phyloP scores from a whole-genome alignment of 2,888 invertebrate species.

The Drosophila quasianomalipes region DNA sequence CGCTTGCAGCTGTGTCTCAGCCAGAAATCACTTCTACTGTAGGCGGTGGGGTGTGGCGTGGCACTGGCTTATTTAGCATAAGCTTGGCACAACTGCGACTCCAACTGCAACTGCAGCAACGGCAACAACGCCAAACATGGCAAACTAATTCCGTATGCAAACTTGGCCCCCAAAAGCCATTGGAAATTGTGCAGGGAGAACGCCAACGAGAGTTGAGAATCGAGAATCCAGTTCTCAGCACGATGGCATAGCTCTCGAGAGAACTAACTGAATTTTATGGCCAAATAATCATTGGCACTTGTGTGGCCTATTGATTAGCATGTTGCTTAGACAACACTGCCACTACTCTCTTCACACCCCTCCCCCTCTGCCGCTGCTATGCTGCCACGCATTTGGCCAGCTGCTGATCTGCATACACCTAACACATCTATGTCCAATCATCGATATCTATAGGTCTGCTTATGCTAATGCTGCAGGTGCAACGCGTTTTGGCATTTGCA shows the following conservation, averaged over 20 bases:
- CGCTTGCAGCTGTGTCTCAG: slow-evolving; percentile 54
- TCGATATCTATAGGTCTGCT: slow-evolving; percentile 48
- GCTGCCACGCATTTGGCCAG: neutral
- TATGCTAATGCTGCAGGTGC: slow-evolving; percentile 77
- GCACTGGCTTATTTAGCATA: slow-evolving; percentile 75
- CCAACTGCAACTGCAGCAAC: slow-evolving; percentile 41
- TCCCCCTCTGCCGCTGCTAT: neutral
- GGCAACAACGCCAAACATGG: slow-evolving; percentile 67
- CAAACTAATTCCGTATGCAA: slow-evolving; percentile 77
- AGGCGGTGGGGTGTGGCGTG: slow-evolving; percentile 56
- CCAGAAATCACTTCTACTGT: slow-evolving; percentile 52
- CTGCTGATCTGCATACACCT: neutral
- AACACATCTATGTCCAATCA: slow-evolving; percentile 23
- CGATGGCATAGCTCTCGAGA: slow-evolving; percentile 45
- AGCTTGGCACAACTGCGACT: slow-evolving; percentile 59
- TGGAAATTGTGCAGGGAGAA: slow-evolving; percentile 55
- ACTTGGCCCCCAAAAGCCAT: slow-evolving; percentile 73
- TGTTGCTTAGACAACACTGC: slow-evolving; percentile 43
- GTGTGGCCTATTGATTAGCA: slow-evolving; percentile 81
- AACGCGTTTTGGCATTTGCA: slow-evolving; percentile 77
- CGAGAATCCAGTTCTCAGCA: slow-evolving; percentile 21
- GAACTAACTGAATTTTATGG: slow-evolving; percentile 78
- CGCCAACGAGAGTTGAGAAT: slow-evolving; percentile 2
- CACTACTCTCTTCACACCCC: neutral
- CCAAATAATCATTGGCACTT: slow-evolving; percentile 78